These are phyloP conservation scores for Amphiprion percula DNA, from an alignment of 2,113 vertebrate species.

Conservation along the genomic window DNA sequence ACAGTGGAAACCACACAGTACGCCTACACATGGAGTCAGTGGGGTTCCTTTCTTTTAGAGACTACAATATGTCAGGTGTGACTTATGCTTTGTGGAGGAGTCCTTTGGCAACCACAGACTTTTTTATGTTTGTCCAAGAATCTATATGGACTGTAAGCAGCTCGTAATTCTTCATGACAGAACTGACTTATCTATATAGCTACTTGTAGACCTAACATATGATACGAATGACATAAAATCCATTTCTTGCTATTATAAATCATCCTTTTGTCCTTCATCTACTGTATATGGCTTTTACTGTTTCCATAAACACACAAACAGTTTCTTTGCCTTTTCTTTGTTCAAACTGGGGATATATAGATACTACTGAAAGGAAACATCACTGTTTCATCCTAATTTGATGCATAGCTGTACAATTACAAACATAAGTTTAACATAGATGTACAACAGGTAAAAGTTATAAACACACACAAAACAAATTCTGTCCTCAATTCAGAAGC, in stretches of 20 bases:
- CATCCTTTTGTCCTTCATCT: neutral
- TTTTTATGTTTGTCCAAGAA: constrained; percentile 18
- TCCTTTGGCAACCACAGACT: neutral
- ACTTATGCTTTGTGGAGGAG: constrained; percentile 8
- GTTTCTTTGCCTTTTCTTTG: too few species aligned
- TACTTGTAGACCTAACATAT: constrained; percentile 1
- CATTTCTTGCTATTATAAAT: neutral
- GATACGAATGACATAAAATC: constrained; percentile 8
- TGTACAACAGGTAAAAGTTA: too few species aligned
- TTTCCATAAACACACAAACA: too few species aligned
- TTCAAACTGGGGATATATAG: too few species aligned
- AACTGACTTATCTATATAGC: constrained; percentile 2
- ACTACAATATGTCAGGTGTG: constrained; percentile 30
- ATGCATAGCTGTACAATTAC: too few species aligned
- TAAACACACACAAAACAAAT: too few species aligned
- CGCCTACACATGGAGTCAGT: constrained; percentile 16
- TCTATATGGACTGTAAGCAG: constrained; percentile 15
- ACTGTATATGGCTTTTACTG: neutral
- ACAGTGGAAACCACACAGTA: constrained; percentile 15
- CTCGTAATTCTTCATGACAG: constrained; percentile 38
- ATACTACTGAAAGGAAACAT: neutral
- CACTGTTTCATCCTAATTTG: neutral
- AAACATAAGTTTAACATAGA: neutral
- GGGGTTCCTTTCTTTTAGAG: constrained; percentile 14
- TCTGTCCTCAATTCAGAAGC: too few species aligned